Conservation (phyloP, 1,140 invertebrate genomes). For the Drosophila hydei region DNA sequence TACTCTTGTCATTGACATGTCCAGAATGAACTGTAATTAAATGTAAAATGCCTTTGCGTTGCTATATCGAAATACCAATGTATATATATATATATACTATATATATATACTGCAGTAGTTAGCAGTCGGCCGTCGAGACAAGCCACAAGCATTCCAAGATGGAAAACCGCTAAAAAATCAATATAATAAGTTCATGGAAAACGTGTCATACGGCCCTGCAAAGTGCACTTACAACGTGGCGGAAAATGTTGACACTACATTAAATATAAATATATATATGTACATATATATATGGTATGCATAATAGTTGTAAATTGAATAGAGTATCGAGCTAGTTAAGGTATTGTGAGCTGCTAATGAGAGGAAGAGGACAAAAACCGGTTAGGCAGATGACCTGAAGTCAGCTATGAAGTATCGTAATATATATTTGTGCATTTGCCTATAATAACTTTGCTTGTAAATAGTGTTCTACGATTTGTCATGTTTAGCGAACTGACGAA, state of each 20-base stretch:
- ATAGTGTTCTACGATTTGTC: too few species aligned
- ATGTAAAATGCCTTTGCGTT: slow-evolving; percentile 20
- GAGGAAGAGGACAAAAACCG: background rate
- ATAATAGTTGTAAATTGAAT: background rate
- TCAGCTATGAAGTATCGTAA: too few species aligned
- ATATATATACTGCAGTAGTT: background rate
- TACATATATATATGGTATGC: background rate
- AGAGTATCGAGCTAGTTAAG: background rate
- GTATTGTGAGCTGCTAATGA: background rate
- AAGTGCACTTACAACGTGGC: slow-evolving; percentile 23
- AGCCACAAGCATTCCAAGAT: slow-evolving; percentile 22
- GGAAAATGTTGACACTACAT: slow-evolving; percentile 38
- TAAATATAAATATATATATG: background rate
- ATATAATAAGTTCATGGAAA: slow-evolving; percentile 77
- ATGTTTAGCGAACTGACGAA: too few species aligned
- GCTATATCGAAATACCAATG: slow-evolving; percentile 5
- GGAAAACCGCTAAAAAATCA: slow-evolving; percentile 64
- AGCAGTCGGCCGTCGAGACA: background rate
- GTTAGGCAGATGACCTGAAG: background rate
- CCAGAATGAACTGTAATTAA: slow-evolving; percentile 21
- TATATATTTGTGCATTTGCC: background rate
- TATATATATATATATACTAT: background rate
- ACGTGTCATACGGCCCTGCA: slow-evolving; percentile 20
- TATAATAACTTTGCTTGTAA: background rate
- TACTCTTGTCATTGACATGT: slow-evolving; percentile 16